A percentile compares a stretch with the other conserved stretches of the same genome.
Conservation (phyloP, 1,140 invertebrate species). For the Diorhabda sublineata region DNA sequence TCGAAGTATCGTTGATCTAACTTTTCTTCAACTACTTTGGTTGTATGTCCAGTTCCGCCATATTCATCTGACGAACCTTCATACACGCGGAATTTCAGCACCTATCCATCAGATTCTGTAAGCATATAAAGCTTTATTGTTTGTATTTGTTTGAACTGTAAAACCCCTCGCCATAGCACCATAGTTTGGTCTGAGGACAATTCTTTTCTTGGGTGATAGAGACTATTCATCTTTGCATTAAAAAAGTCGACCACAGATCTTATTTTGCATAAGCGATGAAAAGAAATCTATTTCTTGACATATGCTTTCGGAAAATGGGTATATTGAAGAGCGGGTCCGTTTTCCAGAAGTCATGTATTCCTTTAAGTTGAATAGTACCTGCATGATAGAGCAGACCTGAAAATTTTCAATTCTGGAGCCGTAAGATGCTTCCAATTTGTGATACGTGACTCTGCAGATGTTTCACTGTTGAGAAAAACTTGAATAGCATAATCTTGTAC, state of each 20-base stretch:
- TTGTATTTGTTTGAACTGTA: conserved; percentile 25
- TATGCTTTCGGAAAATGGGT: conserved; percentile 19
- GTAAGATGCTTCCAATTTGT: conserved; percentile 32
- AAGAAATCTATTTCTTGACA: conserved; percentile 23
- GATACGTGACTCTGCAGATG: conserved; percentile 20
- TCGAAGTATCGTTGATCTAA: conserved; percentile 28
- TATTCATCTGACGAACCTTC: conserved; percentile 26
- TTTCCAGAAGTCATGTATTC: conserved; percentile 22
- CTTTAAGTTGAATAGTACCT: conserved; percentile 16
- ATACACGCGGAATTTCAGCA: conserved; percentile 35
- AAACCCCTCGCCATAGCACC: conserved; percentile 17
- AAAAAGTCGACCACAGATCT: conserved; percentile 16
- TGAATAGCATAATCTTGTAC: conserved; percentile 18
- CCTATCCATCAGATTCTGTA: conserved; percentile 37
- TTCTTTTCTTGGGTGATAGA: conserved; percentile 21
- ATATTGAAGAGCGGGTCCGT: conserved; percentile 20
- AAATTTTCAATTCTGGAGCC: conserved; percentile 21
- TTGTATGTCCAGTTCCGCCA: conserved; percentile 28
- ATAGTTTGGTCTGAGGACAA: conserved; percentile 22
- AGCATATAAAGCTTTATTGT: conserved; percentile 42
- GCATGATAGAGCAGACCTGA: conserved; percentile 21
- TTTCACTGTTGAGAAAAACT: conserved; percentile 17
- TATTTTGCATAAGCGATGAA: conserved; percentile 19
- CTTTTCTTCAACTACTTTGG: conserved; percentile 36
- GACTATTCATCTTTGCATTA: conserved; percentile 21